Evolutionary conservation across 2,888 invertebrate genomes (phyloP).

Genomic region (Ceriagrion tenellum): DNA sequence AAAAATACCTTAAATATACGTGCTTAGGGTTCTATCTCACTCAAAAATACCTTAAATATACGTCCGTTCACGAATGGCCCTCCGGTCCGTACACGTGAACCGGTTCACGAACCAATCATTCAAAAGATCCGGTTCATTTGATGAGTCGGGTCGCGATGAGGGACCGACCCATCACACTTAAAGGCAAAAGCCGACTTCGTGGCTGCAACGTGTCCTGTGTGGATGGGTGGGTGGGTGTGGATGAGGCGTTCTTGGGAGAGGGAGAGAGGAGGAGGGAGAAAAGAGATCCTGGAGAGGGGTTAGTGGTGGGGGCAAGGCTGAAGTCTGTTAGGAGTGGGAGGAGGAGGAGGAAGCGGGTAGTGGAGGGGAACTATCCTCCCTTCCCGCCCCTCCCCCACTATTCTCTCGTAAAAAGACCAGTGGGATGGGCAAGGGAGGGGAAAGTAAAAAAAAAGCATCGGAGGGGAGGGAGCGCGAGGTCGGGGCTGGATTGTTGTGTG

Average conservation of each 20-base stretch:
- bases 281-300: neutral
- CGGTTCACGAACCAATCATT: too few relatives aligned
- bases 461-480: neutral
- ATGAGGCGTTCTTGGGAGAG: neutral
- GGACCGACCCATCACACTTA: too few relatives aligned
- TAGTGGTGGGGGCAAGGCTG: neutral
- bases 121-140: too few relatives aligned
- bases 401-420: too few relatives aligned
- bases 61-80: too few relatives aligned
- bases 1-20: too few relatives aligned
- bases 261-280: neutral
- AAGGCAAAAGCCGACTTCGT: constrained; percentile 23
- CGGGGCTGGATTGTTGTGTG: neutral
- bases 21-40: too few relatives aligned
- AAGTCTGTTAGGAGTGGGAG: neutral
- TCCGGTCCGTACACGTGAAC: too few relatives aligned
- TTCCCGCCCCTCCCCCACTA: too few relatives aligned
- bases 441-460: neutral
- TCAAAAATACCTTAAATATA: too few relatives aligned
- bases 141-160: too few relatives aligned
- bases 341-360: constrained; percentile 5
- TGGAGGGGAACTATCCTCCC: neutral
- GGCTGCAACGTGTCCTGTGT: constrained; percentile 40
- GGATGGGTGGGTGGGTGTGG: neutral
- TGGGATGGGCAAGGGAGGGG: neutral